Base-by-base conservation (phyloP, 2,888 invertebrate species). In the Ormia ochracea region DNA sequence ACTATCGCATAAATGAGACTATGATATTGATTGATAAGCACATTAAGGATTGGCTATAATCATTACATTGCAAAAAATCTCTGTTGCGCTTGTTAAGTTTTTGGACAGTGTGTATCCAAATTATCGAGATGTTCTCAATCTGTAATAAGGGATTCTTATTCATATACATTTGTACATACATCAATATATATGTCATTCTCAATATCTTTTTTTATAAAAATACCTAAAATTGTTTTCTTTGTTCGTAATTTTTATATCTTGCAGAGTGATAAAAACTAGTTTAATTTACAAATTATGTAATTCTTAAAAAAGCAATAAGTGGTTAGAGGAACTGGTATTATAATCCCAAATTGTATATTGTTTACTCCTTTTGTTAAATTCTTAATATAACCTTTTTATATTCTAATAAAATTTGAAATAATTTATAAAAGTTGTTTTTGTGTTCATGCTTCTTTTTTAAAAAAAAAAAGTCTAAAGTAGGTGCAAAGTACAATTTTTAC, bases 231-330 rank as follows among this genome's bases (percentile, higher is more conserved):
- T 23, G 9, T 52, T 45, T 41, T 43, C 14, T 69, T 43, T 63
- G 19, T 65, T 73, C 56, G 43, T 56, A 23, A 4, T 73, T 73
- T 50, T 28, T 45, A 61, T 69, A 63, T 74, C 52, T 81, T 72
- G 54, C 73, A 82, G 72, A 73, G 43, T 70, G 76, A 80, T 76
- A 76, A 69, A 41, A 68, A 80, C 38, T 80, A 80, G 63, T 23
- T 41, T 56, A 50, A 41, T 56, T 69, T 59, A 52, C 19, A 36
- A 33, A 36, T 76, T 56, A 63, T 63, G 50, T 68, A 75, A 61
- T 70, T 76, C 17, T 58, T 43, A 52, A 52, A 69, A 54, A 41
- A n/a, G n/a, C n/a, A n/a, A n/a, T n/a, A 76, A 59, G 36, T 33
- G 59, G 73, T 78, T 66, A 66, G 41, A 66, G 77, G 77, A 77